Evolutionary conservation across 1,140 invertebrate species (phyloP), one percentile per base, ranked within the genome.

Genomic region (Branchinecta lynchi): DNA sequence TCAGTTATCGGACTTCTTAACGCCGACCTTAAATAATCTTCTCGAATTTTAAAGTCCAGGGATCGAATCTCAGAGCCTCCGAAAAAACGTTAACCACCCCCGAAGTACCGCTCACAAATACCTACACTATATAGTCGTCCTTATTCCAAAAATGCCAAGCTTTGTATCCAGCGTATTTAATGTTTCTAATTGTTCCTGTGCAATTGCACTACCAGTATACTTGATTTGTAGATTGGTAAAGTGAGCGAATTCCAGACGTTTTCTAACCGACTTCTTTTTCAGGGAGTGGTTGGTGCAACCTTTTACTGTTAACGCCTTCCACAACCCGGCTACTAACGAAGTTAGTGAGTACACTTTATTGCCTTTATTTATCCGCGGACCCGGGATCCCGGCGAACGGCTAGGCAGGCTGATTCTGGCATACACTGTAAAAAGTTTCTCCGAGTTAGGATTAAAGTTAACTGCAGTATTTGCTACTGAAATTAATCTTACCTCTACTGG

Each of bases 201-300:
- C 32, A 32, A 32, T 32, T 3, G 32, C 32, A 32, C 2, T 32
- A 5, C 5, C 32, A 32, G 5, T 32, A 5, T 32, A 32, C 5
- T 32, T 5, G 5, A 5, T 32, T 32, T 32, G 32, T 32, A 32
- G 32, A 32, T 32, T 32, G 32, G 32, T 32, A 32, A 32, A 32
- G 1, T 32, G 32, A 32, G 32, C 32, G 5, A 32, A 32, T 32
- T 32, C 32, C 5, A 5, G 32, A 32, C 51, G 66, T 68, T n/a
- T 20, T 6, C 6, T 3, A 60, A 60, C 51, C 12, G 12, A 3
- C 51, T 74, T 75, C 66, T 73, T 73, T 75, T 76, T 43, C 74
- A 84, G 80, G 71, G 80, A 81, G 67, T 85, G 83, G 81, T 74
- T 79, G 46, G 77, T 80, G 68, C 77, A 79, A 68, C 82, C 82